A percentile compares a stretch with the other conserved stretches of the same genome.
Conservation (phyloP, 2,797 vertebrate genomes). For the Pteronotus mesoamericanus region DNA sequence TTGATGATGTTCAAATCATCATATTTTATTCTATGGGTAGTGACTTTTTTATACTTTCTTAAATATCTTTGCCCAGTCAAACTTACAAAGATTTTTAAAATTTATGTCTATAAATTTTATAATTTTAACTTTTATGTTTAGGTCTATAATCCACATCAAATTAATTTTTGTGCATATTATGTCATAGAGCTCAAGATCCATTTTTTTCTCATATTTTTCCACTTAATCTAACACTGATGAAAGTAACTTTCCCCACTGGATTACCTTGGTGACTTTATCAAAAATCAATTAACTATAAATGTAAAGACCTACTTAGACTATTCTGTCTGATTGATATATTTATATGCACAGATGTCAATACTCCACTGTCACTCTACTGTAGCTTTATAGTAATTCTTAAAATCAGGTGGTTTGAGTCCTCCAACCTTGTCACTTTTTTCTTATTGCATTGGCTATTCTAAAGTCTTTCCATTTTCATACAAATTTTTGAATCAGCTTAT, state of each 20-base stretch:
- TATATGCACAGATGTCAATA: not conserved
- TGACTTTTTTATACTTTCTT: not conserved
- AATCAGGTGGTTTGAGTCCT: not conserved
- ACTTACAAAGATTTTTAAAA: not conserved
- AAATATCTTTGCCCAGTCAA: not conserved
- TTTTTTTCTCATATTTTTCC: not conserved
- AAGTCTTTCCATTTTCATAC: not conserved
- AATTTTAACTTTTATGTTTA: not conserved
- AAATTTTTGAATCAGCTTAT: not conserved
- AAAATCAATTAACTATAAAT: not conserved
- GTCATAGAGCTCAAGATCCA: not conserved
- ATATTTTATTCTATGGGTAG: not conserved
- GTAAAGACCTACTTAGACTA: not conserved
- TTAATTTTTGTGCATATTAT: not conserved
- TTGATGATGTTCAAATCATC: not conserved
- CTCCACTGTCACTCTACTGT: not conserved
- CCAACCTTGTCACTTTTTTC: not conserved
- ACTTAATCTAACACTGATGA: not conserved
- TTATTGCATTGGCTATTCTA: not conserved
- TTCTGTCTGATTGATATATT: not conserved
- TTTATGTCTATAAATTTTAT: not conserved
- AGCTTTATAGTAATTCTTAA: not conserved
- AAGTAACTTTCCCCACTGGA: not conserved
- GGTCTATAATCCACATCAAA: not conserved
- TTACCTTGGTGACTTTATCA: not conserved